Evolutionary conservation across 2,888 invertebrate genomes (phyloP).

Genomic region (Folsomia candida): DNA sequence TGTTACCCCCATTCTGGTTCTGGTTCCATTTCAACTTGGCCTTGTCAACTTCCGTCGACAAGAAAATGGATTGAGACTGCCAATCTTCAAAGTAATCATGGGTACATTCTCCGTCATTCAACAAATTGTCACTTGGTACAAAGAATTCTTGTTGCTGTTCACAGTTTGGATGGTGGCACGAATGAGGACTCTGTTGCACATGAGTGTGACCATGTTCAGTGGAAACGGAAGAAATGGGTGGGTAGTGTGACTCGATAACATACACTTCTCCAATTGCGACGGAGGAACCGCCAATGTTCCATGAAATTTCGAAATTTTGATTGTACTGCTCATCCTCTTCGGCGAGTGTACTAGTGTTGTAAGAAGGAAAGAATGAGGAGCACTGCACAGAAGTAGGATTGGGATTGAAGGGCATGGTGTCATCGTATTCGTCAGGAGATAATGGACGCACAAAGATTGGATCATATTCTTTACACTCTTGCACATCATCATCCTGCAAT

Average conservation of each 20-base stretch:
- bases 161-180: background rate
- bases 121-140: background rate
- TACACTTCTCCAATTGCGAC: constrained; percentile 11
- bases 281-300: background rate
- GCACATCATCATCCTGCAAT: no score
- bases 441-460: background rate
- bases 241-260: constrained; percentile 37
- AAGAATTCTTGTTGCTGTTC: background rate
- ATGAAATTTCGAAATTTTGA: background rate
- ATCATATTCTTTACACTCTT: no score
- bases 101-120: no score
- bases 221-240: constrained; percentile 22
- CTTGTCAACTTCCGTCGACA: background rate
- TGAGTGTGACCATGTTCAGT: background rate
- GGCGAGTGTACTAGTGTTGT: no score
- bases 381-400: background rate
- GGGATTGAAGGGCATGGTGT: background rate
- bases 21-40: background rate
- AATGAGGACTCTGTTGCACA: background rate
- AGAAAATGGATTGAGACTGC: background rate
- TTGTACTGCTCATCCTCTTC: background rate
- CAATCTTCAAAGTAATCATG: background rate
- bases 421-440: background rate
- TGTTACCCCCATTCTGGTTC: background rate
- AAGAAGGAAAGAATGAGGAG: background rate